phyloP scores from a whole-genome alignment of 2,797 vertebrate genomes.

The Hyperoplus immaculatus region DNA sequence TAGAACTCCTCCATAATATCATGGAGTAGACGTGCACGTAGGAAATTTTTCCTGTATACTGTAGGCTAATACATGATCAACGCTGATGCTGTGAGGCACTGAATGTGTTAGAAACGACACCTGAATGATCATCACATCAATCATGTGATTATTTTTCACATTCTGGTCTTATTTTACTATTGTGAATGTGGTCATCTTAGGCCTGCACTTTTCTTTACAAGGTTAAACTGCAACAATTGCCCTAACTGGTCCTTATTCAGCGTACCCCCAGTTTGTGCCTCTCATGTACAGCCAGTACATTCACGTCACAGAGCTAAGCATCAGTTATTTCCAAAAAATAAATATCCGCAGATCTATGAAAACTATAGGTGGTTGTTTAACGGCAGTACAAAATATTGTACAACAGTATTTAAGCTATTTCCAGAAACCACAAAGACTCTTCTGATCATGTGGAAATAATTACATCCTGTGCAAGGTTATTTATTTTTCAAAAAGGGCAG shows the following conservation, averaged over 20 bases:
- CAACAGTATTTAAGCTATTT: no score
- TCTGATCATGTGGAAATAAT: neutral
- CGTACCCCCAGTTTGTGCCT: constrained; percentile 5
- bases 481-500: neutral
- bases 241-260: constrained; percentile 29
- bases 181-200: constrained; percentile 59
- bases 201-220: constrained; percentile 3
- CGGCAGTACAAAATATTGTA: no score
- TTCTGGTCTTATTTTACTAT: constrained; percentile 52
- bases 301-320: neutral
- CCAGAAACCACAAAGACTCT: neutral
- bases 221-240: constrained; percentile 20
- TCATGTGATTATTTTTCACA: constrained; percentile 45
- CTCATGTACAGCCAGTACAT: neutral
- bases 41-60: constrained; percentile 64
- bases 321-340: neutral
- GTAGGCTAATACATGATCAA: constrained; percentile 46
- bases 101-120: constrained; percentile 52
- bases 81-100: constrained; percentile 53
- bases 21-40: constrained; percentile 72
- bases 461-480: neutral
- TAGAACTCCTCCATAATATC: constrained; percentile 73
- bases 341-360: neutral
- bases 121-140: constrained; percentile 43
- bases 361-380: neutral